Conservation (phyloP, 2,797 vertebrate species). For the Myotis vivesi region DNA sequence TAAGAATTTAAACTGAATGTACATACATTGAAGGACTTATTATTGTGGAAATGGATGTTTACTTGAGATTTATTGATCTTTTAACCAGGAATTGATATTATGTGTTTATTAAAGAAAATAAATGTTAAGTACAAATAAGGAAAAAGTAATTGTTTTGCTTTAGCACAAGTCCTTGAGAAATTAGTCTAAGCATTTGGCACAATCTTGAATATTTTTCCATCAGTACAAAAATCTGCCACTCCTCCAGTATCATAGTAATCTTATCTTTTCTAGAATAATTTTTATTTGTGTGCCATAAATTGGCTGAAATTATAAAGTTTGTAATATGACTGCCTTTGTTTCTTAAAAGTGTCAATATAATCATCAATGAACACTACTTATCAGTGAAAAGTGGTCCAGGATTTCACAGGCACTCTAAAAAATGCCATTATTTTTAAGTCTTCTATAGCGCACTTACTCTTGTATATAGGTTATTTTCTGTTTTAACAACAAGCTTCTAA, state of each 20-base stretch:
- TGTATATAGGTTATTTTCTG: conserved; percentile 31
- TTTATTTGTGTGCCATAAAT: conserved; percentile 26
- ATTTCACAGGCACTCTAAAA: conserved; percentile 55
- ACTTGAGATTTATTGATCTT: conserved; percentile 46
- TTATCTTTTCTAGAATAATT: conserved; percentile 49
- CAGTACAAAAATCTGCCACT: conserved; percentile 14
- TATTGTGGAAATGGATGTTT: not conserved
- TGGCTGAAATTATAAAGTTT: not conserved
- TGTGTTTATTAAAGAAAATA: not conserved
- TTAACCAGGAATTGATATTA: conserved; percentile 46
- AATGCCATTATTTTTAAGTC: conserved; percentile 20
- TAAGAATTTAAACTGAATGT: not conserved
- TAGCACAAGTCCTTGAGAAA: conserved; percentile 19
- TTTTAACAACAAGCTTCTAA: conserved; percentile 53
- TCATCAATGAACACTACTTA: not conserved
- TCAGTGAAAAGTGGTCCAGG: conserved; percentile 4
- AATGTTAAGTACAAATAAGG: conserved; percentile 48
- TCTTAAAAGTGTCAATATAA: conserved; percentile 29
- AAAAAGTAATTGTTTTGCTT: conserved; percentile 49
- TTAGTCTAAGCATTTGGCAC: conserved; percentile 34
- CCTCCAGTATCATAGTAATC: conserved; percentile 15
- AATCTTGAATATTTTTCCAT: conserved; percentile 53
- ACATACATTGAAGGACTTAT: not conserved
- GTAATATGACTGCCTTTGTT: not conserved
- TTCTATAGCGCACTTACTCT: conserved; percentile 22